Evolutionary conservation across 2,888 invertebrate species (phyloP).

Genomic region (Cephalotes varians): DNA sequence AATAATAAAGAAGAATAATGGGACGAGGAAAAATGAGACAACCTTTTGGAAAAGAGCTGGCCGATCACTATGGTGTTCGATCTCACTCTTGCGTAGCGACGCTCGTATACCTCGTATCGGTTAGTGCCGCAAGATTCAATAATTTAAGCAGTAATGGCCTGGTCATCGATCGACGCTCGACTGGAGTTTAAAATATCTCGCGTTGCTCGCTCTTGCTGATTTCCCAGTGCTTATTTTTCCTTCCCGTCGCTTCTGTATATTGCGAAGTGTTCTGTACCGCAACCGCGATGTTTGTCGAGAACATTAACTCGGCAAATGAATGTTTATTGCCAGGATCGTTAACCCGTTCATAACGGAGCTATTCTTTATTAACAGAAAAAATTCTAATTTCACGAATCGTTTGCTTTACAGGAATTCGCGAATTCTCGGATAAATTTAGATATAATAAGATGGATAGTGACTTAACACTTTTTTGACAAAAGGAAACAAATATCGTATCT

Average conservation of each 20-base stretch:
- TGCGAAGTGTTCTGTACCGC: background rate
- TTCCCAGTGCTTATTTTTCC: slow-evolving; percentile 19
- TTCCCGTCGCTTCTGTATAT: slow-evolving; percentile 26
- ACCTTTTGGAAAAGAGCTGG: background rate
- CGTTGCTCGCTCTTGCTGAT: slow-evolving; percentile 11
- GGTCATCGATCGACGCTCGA: slow-evolving; percentile 52
- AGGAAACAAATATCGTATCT: slow-evolving; percentile 24
- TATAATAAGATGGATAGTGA: background rate
- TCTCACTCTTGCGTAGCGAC: slow-evolving; percentile 1
- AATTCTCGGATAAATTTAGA: background rate
- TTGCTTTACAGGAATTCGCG: background rate
- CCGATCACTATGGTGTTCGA: background rate
- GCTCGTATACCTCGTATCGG: slow-evolving; percentile 26
- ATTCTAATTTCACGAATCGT: background rate
- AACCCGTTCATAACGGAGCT: background rate
- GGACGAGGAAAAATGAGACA: background rate
- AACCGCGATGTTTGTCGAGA: background rate
- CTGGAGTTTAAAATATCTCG: slow-evolving; percentile 50
- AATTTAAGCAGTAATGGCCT: slow-evolving; percentile 51
- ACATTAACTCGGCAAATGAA: background rate
- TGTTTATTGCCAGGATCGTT: slow-evolving; percentile 5
- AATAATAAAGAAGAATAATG: background rate
- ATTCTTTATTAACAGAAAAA: background rate
- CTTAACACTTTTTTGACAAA: slow-evolving; percentile 10
- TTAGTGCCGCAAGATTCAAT: slow-evolving; percentile 48